phyloP scores from a whole-genome alignment of 2,797 vertebrate species.

The Typhlichthys subterraneus region DNA sequence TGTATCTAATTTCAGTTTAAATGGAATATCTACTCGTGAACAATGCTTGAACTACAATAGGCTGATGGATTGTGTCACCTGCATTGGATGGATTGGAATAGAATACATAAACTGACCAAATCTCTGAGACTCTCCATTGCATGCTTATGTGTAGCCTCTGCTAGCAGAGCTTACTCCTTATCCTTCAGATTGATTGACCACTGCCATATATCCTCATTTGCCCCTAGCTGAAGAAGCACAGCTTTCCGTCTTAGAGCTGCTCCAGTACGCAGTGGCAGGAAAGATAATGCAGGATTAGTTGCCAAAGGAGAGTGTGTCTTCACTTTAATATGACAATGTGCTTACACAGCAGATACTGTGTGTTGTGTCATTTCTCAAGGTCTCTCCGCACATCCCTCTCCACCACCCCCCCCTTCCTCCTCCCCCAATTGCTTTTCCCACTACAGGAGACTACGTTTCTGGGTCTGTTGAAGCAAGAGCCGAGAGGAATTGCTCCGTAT shows the following conservation, averaged over 20 bases:
- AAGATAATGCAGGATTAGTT: background rate
- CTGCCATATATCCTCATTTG: constrained; percentile 3
- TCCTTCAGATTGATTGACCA: constrained; percentile 21
- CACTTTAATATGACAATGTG: constrained; percentile 17
- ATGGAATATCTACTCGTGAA: background rate
- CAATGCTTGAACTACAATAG: constrained; percentile 10
- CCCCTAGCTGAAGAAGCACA: constrained; percentile 8
- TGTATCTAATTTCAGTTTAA: background rate
- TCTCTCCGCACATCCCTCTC: constrained; percentile 1
- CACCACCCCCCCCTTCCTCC: too few relatives aligned
- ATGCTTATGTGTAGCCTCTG: background rate
- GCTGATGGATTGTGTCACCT: constrained; percentile 7
- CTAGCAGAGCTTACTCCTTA: background rate
- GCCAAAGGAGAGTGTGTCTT: background rate
- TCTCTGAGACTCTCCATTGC: background rate
- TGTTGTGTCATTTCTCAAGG: constrained; percentile 19
- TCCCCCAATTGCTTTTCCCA: constrained; percentile 11
- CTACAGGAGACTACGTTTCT: constrained; percentile 56
- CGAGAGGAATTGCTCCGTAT: constrained; percentile 77
- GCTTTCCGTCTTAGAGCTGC: background rate
- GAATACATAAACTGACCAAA: constrained; percentile 13
- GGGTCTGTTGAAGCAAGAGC: constrained; percentile 23
- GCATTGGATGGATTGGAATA: background rate
- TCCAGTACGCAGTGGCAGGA: background rate
- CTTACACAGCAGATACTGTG: background rate